Evolutionary conservation across 2,113 vertebrate genomes (phyloP), one percentile per base, ranked within the genome.

Genomic region (Macroglossus sobrinus): DNA sequence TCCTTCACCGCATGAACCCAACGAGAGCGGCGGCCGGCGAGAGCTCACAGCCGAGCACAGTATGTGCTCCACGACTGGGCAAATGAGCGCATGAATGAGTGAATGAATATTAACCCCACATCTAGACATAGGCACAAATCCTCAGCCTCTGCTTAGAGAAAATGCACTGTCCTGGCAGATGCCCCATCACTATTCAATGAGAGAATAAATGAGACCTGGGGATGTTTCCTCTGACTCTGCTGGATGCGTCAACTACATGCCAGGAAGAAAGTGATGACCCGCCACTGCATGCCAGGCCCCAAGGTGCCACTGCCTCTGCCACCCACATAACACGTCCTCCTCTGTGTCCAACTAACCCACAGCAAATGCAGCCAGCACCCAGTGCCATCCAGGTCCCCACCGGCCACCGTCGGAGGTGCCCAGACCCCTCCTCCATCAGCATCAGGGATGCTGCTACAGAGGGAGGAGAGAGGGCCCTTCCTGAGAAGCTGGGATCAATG

Each of bases 151-250:
- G 9, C 53, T 14, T 18, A 43, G 33, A 55, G 30, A n/a, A 33
- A 7, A 64, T 0, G 7, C n/a, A 0, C 35, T 4, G 33, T 6
- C 1, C 47, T 47, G 3, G 53, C 0, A 13, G 53, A 57, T 5
- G 47, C 86, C 21, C 45, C 4, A 1, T 28, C 38, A 8, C 64
- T 45, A 30, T 12, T 22, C 47, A 47, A 35, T 66, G 35, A 30
- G 76, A 91, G n/a, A 64, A 55, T 6, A 33, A 33, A 47, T 53
- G 69, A 22, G 30, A 8, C 57, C 66, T 11, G 18, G 14, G 82
- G 55, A 5, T 0, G 1, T 40, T 26, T 10, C 40, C 91, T 76
- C 4, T 33, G 63, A n/a, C n/a, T 84, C 40, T n/a, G 40, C 64
- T 35, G n/a, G 7, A 18, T 21, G 66, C 19, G 35, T 45, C 30